phyloP scores from a whole-genome alignment of 2,797 vertebrate species.

The Menidia menidia region DNA sequence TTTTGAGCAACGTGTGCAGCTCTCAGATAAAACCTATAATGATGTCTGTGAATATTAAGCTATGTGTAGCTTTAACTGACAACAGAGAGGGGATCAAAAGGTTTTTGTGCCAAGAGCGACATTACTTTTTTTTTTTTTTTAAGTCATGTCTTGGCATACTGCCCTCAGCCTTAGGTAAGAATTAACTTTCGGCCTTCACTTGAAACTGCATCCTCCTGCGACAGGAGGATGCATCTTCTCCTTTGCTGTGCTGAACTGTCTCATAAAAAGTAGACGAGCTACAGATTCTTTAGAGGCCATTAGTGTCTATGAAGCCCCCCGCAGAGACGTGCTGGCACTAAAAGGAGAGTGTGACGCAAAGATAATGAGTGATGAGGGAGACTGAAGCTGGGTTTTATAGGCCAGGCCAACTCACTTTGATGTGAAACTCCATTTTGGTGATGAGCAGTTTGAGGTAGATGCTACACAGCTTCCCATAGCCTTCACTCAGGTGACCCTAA shows the following conservation, averaged over 20 bases:
- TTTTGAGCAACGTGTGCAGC: background rate
- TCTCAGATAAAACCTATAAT: too few relatives aligned
- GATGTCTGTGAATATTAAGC: background rate
- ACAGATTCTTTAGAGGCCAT: conserved; percentile 64
- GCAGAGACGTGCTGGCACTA: conserved; percentile 51
- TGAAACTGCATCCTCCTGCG: conserved; percentile 28
- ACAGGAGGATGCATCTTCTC: conserved; percentile 12
- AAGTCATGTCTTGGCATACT: background rate
- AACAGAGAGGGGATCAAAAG: background rate
- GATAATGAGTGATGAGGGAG: conserved; percentile 64
- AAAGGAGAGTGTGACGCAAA: conserved; percentile 60
- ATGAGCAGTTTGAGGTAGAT: conserved; percentile 99
- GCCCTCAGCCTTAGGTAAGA: conserved; percentile 3
- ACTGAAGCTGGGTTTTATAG: conserved; percentile 53
- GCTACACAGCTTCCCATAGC: conserved; percentile 97
- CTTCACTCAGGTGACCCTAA: conserved; percentile 97
- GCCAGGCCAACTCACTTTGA: conserved; percentile 88
- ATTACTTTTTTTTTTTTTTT: background rate
- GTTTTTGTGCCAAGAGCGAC: background rate
- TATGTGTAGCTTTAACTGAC: background rate
- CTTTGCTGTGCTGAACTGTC: conserved; percentile 28
- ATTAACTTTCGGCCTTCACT: conserved; percentile 6
- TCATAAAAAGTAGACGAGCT: conserved; percentile 57
- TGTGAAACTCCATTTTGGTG: conserved; percentile 99
- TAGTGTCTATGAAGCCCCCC: conserved; percentile 51